A percentile compares a stretch with the other conserved stretches of the same genome.
Evolutionary conservation across 2,888 invertebrate species (phyloP).

Genomic region (Neoascia interrupta): DNA sequence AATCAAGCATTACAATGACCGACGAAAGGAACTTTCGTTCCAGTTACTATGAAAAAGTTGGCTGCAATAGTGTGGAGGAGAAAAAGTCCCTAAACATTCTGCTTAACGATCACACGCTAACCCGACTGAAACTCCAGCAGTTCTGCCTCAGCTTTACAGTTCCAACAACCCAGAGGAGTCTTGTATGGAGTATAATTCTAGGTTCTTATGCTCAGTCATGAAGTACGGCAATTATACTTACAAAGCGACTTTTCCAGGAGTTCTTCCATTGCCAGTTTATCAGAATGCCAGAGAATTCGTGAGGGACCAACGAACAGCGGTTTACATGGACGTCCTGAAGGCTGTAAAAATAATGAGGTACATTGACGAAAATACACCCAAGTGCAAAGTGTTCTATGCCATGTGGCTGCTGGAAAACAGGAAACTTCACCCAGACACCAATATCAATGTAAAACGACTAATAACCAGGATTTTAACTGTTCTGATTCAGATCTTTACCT

Average conservation of each 20-base stretch:
- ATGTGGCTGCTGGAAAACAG: conserved; percentile 92
- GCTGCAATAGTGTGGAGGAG: conserved; percentile 93
- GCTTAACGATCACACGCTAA: conserved; percentile 90
- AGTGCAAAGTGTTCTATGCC: conserved; percentile 85
- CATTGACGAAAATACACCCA: conserved; percentile 83
- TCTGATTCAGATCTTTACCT: conserved; percentile 1
- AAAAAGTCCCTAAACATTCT: conserved; percentile 94
- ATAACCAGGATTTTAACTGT: too few relatives aligned
- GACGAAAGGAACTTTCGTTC: conserved; percentile 91
- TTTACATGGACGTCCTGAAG: conserved; percentile 87
- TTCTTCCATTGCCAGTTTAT: conserved; percentile 85
- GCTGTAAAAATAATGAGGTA: conserved; percentile 86
- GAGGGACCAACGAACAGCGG: conserved; percentile 85
- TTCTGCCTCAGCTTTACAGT: conserved; percentile 92
- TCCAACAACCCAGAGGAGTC: conserved; percentile 86
- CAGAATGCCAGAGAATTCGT: conserved; percentile 88
- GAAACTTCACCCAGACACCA: conserved; percentile 81
- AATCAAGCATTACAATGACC: conserved; percentile 80
- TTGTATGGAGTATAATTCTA: conserved; percentile 92
- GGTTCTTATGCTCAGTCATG: conserved; percentile 80
- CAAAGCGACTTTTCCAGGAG: conserved; percentile 82
- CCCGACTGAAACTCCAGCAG: conserved; percentile 88
- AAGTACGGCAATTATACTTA: too few relatives aligned
- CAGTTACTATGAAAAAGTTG: conserved; percentile 92
- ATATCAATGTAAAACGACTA: conserved; percentile 79